Base-by-base conservation (phyloP, 2,797 vertebrate species). In the Melanotaenia nigrans region DNA sequence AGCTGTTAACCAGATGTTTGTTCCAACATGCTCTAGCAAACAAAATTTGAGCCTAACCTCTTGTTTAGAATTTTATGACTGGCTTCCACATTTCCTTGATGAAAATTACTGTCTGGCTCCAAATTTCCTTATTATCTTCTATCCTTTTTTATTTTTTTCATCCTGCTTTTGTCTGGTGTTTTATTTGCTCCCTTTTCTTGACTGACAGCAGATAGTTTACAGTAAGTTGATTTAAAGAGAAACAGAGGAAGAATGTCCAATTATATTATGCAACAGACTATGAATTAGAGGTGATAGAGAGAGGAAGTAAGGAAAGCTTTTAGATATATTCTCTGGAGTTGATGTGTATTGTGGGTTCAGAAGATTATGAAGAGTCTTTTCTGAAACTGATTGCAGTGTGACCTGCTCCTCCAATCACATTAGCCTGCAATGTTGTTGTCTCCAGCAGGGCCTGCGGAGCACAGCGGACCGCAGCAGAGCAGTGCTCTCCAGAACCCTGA, bases 401-500 rank as follows among this genome's bases (percentile, higher is more conserved):
- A 68, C 76, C 74, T 47, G 64, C 54, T 76, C 18, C 63, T 74
- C 58, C 58, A 71, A 67, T 76, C 78, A 24, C 64, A 49, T 24
- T n/a, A 71, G 65, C 60, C 32, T 68, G 73, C 9, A 5, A 45
- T 57, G 75, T 35, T 70, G 80, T 74, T 16, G 73, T 88, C 90
- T 93, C 92, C 91, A 90, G 89, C 85, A 73, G 81, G 77, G 77
- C 92, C 91, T 24, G 84, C 20, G 84, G 90, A 92, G 84, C 91
- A 89, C 89, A 78, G 79, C 25, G 90, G 92, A 92, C 92, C 90
- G 1, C 69, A 54, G 79, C 62, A 53, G 33, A 84, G 83, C 63
- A 1, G 2, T 28, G 73, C 77, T 68, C 77, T 84, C 71, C 83
- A 87, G 59, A 87, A 79, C 81, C 79, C 73, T 64, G 65, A 88